A percentile compares a stretch with the other conserved stretches of the same genome.
Evolutionary conservation across 2,113 vertebrate genomes (phyloP).

Genomic region (Glaucomys volans): DNA sequence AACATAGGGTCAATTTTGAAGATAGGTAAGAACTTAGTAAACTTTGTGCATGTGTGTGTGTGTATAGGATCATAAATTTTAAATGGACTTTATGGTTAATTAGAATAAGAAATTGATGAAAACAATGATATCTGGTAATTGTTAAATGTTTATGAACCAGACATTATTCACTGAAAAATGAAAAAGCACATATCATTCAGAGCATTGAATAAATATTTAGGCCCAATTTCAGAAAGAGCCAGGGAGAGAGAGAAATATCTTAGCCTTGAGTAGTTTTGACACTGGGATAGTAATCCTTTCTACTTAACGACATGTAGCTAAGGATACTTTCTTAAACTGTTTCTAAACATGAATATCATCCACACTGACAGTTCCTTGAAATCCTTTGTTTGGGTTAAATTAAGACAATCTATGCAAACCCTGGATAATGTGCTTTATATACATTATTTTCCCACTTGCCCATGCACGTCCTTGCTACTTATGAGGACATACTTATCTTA

Average conservation of each 20-base stretch:
- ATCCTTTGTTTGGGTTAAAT: constrained; percentile 5
- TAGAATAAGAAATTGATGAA: constrained; percentile 52
- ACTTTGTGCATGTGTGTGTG: background rate
- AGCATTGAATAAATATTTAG: background rate
- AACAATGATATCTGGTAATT: constrained; percentile 28
- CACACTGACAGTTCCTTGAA: background rate
- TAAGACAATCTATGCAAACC: background rate
- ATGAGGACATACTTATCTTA: constrained; percentile 55
- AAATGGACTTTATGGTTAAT: constrained; percentile 4
- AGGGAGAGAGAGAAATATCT: background rate
- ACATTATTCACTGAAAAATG: background rate
- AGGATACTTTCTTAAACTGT: constrained; percentile 21
- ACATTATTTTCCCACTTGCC: background rate
- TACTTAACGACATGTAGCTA: background rate
- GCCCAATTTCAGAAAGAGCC: background rate
- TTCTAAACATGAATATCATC: background rate
- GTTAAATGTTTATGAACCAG: constrained; percentile 24
- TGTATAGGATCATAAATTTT: background rate
- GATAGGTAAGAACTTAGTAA: background rate
- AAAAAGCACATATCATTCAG: background rate
- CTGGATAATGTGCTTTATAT: background rate
- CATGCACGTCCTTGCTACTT: constrained; percentile 6
- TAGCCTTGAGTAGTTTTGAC: background rate
- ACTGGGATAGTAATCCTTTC: background rate
- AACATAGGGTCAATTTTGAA: background rate